Evolutionary conservation across 2,113 vertebrate genomes (phyloP).

Genomic region (Apteryx mantelli): DNA sequence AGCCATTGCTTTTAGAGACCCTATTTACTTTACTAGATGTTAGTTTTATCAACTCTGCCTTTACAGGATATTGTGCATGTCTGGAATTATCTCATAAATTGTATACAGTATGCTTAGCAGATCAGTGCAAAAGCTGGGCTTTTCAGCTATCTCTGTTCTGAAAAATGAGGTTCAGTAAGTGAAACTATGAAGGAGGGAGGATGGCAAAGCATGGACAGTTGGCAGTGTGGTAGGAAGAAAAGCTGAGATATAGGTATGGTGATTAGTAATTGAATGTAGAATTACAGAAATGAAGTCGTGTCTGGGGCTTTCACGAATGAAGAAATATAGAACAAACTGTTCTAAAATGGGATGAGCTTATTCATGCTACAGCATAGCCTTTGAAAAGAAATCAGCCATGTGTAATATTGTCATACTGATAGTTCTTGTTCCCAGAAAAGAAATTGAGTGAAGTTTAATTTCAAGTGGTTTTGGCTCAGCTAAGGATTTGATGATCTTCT

Average conservation of each 20-base stretch:
- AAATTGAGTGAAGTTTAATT: background rate
- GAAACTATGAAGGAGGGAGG: background rate
- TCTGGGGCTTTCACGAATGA: background rate
- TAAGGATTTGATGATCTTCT: background rate
- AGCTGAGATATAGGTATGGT: background rate
- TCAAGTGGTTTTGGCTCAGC: background rate
- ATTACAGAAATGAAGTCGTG: rapidly evolving
- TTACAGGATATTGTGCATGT: background rate
- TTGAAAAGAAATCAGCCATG: background rate
- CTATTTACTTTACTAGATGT: background rate
- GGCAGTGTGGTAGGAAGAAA: background rate
- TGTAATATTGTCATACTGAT: background rate
- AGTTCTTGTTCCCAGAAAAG: background rate
- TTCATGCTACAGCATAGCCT: background rate
- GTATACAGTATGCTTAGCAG: background rate
- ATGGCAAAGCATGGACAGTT: background rate
- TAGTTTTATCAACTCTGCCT: background rate
- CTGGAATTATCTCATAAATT: background rate
- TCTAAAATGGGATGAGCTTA: background rate
- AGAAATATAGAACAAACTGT: background rate
- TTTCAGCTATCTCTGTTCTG: background rate
- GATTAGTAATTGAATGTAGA: background rate
- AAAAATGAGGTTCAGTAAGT: background rate
- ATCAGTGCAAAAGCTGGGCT: background rate
- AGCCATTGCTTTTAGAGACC: background rate